Evolutionary conservation across 2,797 vertebrate genomes (phyloP).

Genomic region (Loris lydekkerianus): DNA sequence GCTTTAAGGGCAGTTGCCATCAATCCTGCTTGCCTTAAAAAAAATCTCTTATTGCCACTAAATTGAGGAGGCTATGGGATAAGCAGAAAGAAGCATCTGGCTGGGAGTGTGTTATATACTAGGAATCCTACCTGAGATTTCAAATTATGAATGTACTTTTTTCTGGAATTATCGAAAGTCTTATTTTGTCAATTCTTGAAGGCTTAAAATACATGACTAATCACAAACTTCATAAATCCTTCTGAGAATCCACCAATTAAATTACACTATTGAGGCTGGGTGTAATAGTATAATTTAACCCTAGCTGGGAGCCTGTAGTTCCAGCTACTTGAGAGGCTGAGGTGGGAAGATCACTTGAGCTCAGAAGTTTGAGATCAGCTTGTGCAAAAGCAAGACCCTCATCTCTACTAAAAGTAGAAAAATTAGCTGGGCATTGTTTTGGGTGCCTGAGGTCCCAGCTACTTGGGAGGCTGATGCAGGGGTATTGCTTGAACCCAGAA

Average conservation of each 20-base stretch:
- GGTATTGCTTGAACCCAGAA: no score
- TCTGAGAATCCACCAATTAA: slow-evolving; percentile 40
- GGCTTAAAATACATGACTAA: slow-evolving; percentile 10
- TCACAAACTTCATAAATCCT: slow-evolving; percentile 2
- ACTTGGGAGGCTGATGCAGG: no score
- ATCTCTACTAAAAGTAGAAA: no score
- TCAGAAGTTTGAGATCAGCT: no score
- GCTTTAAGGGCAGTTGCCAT: neutral
- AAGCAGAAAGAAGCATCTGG: neutral
- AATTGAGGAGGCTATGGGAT: neutral
- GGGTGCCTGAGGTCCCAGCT: no score
- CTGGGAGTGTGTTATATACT: neutral
- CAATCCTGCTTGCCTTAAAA: neutral
- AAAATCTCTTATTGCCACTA: slow-evolving; percentile 12
- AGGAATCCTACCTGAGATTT: slow-evolving; percentile 22
- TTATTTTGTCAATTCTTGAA: slow-evolving; percentile 24
- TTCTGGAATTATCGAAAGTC: neutral
- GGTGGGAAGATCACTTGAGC: no score
- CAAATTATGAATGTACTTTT: slow-evolving; percentile 20
- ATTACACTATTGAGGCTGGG: neutral
- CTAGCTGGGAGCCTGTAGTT: no score
- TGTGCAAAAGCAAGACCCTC: no score
- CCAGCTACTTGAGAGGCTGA: no score
- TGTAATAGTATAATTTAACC: no score
- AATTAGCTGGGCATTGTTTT: no score